A percentile compares a stretch with the other conserved stretches of the same genome.
Conservation (phyloP, 2,113 vertebrate genomes). For the Anhinga rufa region DNA sequence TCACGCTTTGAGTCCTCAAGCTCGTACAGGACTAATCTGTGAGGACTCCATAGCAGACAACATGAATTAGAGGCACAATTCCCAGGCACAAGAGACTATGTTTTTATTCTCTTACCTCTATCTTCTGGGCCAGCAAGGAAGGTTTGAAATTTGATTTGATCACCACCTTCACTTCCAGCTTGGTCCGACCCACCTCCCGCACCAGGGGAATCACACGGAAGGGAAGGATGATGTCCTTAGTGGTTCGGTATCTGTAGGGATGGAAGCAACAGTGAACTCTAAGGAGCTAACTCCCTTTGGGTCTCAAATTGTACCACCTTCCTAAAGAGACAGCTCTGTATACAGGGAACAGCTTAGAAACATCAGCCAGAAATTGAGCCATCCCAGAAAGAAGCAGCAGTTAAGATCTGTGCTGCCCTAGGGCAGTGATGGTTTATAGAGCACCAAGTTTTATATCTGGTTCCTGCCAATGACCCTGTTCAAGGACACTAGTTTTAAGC, state of each 20-base stretch:
- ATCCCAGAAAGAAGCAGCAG: neutral
- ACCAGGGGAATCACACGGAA: conserved; percentile 98
- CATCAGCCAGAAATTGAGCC: neutral
- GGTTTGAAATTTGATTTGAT: conserved; percentile 99
- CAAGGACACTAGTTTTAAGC: neutral
- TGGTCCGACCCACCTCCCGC: conserved; percentile 95
- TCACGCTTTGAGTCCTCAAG: neutral
- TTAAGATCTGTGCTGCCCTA: neutral
- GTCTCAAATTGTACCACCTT: neutral
- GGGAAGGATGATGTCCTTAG: conserved; percentile 98
- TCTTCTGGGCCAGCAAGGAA: conserved; percentile 97
- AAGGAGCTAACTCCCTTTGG: neutral
- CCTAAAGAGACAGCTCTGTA: neutral
- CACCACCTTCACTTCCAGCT: conserved; percentile 97
- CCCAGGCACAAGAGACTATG: neutral
- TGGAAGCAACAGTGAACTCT: neutral
- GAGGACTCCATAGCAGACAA: neutral
- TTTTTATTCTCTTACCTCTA: conserved; percentile 81
- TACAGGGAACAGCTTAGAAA: neutral
- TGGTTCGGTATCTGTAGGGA: conserved; percentile 90
- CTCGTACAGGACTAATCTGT: neutral
- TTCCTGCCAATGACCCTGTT: neutral
- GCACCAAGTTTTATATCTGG: neutral
- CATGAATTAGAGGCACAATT: neutral
- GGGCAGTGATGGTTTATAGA: neutral